These are phyloP conservation scores for Ophonus ardosiacus DNA, from an alignment of 2,888 invertebrate genomes.

Conservation along the genomic window DNA sequence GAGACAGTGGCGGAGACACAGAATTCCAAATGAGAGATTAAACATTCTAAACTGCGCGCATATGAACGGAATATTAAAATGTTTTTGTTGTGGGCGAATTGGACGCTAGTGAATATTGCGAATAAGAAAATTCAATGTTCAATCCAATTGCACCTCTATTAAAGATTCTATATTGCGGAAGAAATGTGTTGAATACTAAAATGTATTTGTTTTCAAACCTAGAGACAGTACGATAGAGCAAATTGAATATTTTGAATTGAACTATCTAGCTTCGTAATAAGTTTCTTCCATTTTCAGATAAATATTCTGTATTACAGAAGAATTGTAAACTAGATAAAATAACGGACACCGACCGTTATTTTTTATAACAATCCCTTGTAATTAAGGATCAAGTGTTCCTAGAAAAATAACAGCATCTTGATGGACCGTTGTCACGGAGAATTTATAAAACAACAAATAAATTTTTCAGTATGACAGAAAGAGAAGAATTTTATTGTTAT, in stretches of 20 bases:
- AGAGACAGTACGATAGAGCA: not conserved
- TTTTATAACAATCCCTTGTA: too few species aligned
- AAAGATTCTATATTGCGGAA: not conserved
- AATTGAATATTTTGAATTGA: not conserved
- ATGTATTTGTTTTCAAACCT: not conserved
- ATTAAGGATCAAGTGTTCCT: too few species aligned
- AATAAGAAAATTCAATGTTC: not conserved
- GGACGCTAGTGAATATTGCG: not conserved
- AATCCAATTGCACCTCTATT: not conserved
- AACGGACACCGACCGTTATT: too few species aligned
- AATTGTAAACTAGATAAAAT: too few species aligned
- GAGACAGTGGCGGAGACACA: constrained; percentile 4
- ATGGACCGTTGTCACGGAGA: too few species aligned
- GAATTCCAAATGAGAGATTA: not conserved
- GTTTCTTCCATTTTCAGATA: not conserved
- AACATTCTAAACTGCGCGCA: not conserved
- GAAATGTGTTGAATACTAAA: not conserved
- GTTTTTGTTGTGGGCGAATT: not conserved
- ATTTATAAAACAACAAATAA: too few species aligned
- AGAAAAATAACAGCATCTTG: too few species aligned
- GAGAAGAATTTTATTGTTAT: too few species aligned
- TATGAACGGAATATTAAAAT: not conserved
- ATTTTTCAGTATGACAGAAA: too few species aligned
- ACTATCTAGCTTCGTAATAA: not conserved
- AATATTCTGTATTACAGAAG: not conserved